Conservation (phyloP, 37 sponge, comb jelly and placozoan genomes). For the Eunapius fragilis region DNA sequence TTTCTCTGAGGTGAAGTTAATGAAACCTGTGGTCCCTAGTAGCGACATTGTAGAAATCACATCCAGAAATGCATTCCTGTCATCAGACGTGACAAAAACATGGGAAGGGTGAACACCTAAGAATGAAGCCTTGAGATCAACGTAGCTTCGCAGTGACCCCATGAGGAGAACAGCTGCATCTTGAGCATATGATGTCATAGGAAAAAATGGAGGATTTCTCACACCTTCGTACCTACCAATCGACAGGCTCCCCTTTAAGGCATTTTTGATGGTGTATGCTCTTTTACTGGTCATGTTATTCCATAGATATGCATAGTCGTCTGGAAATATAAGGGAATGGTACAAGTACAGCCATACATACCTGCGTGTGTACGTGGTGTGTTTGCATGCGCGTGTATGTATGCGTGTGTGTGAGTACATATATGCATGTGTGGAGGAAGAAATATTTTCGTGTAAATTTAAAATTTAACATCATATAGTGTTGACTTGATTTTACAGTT, state of each 20-base stretch:
- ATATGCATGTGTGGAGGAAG: no score
- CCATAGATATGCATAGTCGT: conserved; percentile 24
- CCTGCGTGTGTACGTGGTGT: conserved; percentile 4
- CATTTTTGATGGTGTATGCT: background rate
- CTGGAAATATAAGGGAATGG: conserved; percentile 19
- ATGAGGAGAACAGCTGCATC: background rate
- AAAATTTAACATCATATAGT: no score
- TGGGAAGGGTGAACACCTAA: background rate
- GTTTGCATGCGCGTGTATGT: no score
- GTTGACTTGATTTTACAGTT: no score
- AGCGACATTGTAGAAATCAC: background rate
- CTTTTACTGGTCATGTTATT: background rate
- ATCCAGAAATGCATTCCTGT: background rate
- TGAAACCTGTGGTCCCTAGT: conserved; percentile 26
- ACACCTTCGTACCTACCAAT: conserved; percentile 18
- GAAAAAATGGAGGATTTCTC: conserved; percentile 1
- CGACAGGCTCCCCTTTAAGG: conserved; percentile 25
- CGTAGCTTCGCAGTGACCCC: background rate
- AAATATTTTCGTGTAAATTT: no score
- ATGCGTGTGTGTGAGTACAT: no score
- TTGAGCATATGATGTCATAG: conserved; percentile 2
- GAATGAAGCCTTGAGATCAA: background rate
- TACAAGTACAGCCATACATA: conserved; percentile 39
- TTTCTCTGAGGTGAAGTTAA: conserved; percentile 13
- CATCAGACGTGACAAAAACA: background rate